Evolutionary conservation across 2,113 vertebrate species (phyloP).

Genomic region (Uropsilus gracilis): DNA sequence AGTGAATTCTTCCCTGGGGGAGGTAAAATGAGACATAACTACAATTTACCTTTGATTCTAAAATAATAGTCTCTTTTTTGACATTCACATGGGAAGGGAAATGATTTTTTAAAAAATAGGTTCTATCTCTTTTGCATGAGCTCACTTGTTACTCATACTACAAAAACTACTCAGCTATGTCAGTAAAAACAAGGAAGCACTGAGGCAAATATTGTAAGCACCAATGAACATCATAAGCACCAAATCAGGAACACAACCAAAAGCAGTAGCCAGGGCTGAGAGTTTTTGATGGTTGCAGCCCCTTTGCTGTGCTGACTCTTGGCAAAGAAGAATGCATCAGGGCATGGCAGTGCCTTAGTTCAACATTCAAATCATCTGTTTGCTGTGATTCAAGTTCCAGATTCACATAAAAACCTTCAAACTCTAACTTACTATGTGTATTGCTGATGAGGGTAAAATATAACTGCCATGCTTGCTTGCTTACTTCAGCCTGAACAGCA

Average conservation of each 20-base stretch:
- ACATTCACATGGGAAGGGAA: not conserved
- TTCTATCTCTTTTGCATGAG: not conserved
- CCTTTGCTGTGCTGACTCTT: not conserved
- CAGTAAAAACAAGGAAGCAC: not conserved
- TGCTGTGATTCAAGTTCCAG: not conserved
- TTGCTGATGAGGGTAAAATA: not conserved
- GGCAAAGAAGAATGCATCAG: not conserved
- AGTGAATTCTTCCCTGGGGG: not conserved
- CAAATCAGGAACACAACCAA: not conserved
- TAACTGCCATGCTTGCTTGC: not conserved
- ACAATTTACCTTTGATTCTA: not conserved
- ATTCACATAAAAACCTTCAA: not conserved
- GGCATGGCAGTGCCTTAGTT: not conserved
- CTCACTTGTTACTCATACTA: not conserved
- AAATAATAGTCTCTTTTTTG: not conserved
- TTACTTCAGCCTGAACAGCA: not conserved
- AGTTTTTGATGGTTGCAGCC: no score
- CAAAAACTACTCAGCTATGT: not conserved
- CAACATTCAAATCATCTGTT: not conserved
- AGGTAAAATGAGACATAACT: not conserved
- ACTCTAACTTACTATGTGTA: not conserved
- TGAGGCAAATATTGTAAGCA: not conserved
- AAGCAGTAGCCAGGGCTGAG: not conserved
- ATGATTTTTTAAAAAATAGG: not conserved
- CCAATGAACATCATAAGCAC: not conserved